Conservation (phyloP, 2,113 vertebrate species). For the Scomber scombrus region DNA sequence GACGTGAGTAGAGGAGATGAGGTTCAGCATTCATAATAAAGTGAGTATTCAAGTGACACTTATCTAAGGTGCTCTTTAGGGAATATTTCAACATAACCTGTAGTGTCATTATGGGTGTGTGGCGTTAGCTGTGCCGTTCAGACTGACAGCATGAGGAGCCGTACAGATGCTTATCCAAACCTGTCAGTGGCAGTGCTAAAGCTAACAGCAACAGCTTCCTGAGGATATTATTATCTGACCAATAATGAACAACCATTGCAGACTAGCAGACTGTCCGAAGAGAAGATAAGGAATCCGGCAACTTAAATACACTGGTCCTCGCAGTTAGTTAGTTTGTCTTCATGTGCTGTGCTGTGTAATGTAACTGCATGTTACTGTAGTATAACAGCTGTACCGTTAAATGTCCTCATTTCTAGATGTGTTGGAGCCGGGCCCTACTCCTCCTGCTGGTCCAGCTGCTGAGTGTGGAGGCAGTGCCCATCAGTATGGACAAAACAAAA, state of each 20-base stretch:
- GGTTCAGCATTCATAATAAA: constrained; percentile 44
- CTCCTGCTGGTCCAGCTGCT: constrained; percentile 82
- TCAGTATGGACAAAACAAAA: constrained; percentile 95
- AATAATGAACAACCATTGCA: not conserved
- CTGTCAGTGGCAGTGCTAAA: constrained; percentile 52
- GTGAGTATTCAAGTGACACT: constrained; percentile 59
- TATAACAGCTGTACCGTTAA: not conserved
- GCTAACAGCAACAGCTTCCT: constrained; percentile 58
- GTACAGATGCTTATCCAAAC: constrained; percentile 13
- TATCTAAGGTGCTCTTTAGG: not conserved
- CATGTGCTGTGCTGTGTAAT: not conserved
- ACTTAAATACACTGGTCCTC: not conserved
- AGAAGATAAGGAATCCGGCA: constrained; percentile 10
- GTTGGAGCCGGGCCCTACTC: constrained; percentile 73
- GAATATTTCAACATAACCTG: not conserved
- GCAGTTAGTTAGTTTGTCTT: not conserved
- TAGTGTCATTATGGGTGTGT: not conserved
- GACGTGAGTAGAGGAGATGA: constrained; percentile 42
- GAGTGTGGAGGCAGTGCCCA: constrained; percentile 89
- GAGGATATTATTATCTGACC: constrained; percentile 37
- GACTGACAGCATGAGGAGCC: not conserved
- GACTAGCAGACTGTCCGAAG: not conserved
- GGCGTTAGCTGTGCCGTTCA: not conserved
- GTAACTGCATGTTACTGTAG: not conserved
- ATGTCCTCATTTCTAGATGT: constrained; percentile 86